Base-by-base conservation (phyloP, 1,140 invertebrate species). In the Apocrypta bakeri region DNA sequence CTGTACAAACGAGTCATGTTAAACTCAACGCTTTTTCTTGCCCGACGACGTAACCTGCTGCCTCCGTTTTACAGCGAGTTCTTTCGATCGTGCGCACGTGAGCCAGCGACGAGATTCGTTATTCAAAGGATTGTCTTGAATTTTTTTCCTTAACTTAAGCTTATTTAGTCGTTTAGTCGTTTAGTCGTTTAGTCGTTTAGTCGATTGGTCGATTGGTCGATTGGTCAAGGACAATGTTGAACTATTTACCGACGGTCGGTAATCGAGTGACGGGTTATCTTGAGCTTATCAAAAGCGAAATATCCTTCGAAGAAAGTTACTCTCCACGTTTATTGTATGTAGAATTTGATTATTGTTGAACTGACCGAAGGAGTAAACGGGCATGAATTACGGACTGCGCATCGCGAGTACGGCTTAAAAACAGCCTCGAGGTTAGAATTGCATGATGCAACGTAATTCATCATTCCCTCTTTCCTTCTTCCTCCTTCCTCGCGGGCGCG, bases 391-490 rank as follows among this genome's bases (percentile, higher is more conserved):
- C 31, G 56, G 69, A 48, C 42, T 3, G 33, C 31, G 68, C 42
- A 79, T 56, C 69, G 78, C 72, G 78, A 80, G 78, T 27, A 56
- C 25, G 29, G 17, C 56, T 81, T 63, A 66, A 75, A 81, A 56
- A 68, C 61, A 75, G 79, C 61, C 63, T 75, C 79, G 72, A 81
- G 79, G 56, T 75, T 75, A 75, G 61, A 75, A 61, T 75, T 25
- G 71, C 79, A 81, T 75, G 79, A 81, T 81, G 71, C 63, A 66
- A 66, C 63, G 72, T 56, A 68, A 81, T 81, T 81, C 72, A 81
- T 81, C 79, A 68, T 40, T 37, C 24, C 56, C 21, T 24, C 69
- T 31, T 21, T 29, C 24, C 56, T 27, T 24, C 69, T 31, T 21
- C 42, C 69, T 40, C 61, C 64, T 68, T 21, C 68, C 74, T 66